These are phyloP conservation scores for Pegoplata infirma DNA, from an alignment of 2,888 invertebrate genomes.

Conservation along the genomic window DNA sequence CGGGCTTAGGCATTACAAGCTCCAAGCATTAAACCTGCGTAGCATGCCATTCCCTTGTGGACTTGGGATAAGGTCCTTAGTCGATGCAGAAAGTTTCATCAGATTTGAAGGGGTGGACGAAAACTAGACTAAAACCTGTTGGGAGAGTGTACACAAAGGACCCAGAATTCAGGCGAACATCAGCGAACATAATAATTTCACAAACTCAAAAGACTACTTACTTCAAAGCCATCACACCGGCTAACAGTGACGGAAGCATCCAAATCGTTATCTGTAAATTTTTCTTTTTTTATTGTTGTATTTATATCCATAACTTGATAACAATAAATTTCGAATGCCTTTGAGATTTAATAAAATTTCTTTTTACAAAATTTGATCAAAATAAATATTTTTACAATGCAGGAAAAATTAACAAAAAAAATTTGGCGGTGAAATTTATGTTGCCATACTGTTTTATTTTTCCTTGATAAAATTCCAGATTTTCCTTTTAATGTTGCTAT, in stretches of 20 bases:
- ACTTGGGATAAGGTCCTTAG: no score
- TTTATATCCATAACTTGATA: neutral
- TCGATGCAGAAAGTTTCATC: no score
- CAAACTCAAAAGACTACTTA: conserved; percentile 19
- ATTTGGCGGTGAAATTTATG: neutral
- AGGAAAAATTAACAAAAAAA: neutral
- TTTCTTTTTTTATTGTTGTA: conserved; percentile 2
- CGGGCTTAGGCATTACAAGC: no score
- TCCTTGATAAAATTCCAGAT: no score
- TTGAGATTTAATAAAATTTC: neutral
- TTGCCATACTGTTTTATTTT: neutral
- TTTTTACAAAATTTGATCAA: neutral
- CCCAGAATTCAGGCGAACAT: no score
- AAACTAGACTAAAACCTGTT: no score
- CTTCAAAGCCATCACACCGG: neutral
- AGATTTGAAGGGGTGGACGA: no score
- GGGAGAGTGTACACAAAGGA: no score
- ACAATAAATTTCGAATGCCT: no score
- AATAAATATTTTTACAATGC: neutral
- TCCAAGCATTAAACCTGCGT: no score
- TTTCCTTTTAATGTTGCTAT: no score
- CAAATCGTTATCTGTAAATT: neutral
- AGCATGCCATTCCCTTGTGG: no score
- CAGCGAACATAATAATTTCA: neutral
- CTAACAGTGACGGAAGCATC: neutral